Percentiles rank a stretch among this genome's conserved stretches.
Evolutionary conservation across 2,888 invertebrate genomes (phyloP).

Genomic region (Apoda limacodes): DNA sequence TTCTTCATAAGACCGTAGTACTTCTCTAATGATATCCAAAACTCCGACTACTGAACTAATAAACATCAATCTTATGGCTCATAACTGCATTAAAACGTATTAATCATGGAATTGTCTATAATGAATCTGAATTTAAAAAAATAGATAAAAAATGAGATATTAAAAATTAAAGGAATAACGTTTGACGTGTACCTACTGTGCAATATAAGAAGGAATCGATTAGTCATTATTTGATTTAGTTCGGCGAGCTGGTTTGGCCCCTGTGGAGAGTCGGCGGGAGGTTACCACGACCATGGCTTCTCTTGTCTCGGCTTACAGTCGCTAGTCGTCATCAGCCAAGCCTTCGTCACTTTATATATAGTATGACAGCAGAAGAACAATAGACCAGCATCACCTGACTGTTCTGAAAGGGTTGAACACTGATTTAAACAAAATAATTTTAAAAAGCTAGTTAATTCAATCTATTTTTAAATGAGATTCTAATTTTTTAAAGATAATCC

Average conservation of each 20-base stretch:
- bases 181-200: constrained; percentile 70
- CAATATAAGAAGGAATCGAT: constrained; percentile 67
- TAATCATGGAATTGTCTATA: constrained; percentile 65
- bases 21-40: constrained; percentile 62
- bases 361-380: constrained; percentile 33
- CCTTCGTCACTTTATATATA: constrained; percentile 64
- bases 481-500: no score
- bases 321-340: constrained; percentile 51
- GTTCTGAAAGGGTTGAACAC: no score
- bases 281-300: constrained; percentile 50
- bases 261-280: constrained; percentile 57
- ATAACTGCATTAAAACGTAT: constrained; percentile 60
- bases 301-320: constrained; percentile 30
- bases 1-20: constrained; percentile 60
- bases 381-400: no score
- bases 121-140: constrained; percentile 60
- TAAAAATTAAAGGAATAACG: constrained; percentile 64
- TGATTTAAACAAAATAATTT: no score
- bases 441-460: no score
- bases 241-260: constrained; percentile 53
- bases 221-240: constrained; percentile 71
- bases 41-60: constrained; percentile 68
- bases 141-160: constrained; percentile 47
- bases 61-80: constrained; percentile 62
- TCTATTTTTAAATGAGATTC: no score